These are phyloP conservation scores for Macrochelys suwanniensis DNA, from an alignment of 2,797 vertebrate genomes.

Conservation along the genomic window DNA sequence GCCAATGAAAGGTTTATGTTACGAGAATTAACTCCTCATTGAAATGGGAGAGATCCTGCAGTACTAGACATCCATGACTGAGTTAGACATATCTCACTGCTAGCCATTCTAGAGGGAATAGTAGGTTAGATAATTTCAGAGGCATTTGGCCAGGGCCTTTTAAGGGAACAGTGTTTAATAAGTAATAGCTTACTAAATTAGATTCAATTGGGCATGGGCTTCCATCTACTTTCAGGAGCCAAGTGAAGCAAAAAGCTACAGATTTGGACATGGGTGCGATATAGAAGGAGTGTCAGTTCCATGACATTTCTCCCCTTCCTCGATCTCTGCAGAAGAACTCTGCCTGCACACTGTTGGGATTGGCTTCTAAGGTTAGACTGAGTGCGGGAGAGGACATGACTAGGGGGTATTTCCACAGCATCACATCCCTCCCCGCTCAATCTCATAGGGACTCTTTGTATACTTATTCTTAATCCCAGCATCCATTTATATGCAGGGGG, in stretches of 20 bases:
- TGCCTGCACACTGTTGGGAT: neutral
- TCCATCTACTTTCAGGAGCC: neutral
- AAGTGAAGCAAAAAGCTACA: neutral
- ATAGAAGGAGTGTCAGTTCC: neutral
- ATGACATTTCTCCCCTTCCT: neutral
- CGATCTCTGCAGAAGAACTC: neutral
- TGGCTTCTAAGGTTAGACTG: neutral
- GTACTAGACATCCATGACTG: neutral
- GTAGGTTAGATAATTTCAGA: neutral
- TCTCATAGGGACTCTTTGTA: neutral
- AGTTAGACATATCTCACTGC: neutral
- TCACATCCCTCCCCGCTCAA: neutral
- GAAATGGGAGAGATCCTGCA: neutral
- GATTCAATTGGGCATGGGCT: neutral
- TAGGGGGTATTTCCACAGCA: neutral
- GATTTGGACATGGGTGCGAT: neutral
- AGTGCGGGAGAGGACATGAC: accelerated
- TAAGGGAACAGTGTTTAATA: neutral
- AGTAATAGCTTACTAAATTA: neutral
- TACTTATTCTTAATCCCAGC: neutral
- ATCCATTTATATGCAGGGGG: neutral
- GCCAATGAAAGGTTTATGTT: neutral
- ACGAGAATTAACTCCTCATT: neutral
- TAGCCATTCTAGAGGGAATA: neutral
- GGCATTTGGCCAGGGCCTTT: neutral